Base-by-base conservation (phyloP, 2,113 vertebrate species). In the Macquaria ambigua region DNA sequence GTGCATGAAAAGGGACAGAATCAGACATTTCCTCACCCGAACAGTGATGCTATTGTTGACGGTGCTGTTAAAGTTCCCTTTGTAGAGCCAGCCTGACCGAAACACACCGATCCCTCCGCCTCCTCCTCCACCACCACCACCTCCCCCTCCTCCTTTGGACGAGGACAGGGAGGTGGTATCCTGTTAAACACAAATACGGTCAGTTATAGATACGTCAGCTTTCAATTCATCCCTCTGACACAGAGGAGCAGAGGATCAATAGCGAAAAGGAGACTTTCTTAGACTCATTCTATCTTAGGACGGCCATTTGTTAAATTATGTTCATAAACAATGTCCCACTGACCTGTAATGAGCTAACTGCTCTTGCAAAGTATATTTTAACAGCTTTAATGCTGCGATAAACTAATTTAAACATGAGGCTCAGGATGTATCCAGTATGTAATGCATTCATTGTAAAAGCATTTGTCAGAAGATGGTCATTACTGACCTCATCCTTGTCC, bases 51-150 rank as follows among this genome's bases (percentile, higher is more conserved):
- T 99, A 46, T 99, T 99, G 95, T 99, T 98, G 89, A 99, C 97
- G 2, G 97, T 99, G 95, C 98, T 99, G 93, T 99, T 99, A 75
- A 99, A 99, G 95, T 99, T 99, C 70, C 98, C 98, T 93, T 99
- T 99, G 95, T 99, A 98, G 41, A 99, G 97, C 98, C 98, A 99
- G 77, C 98, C 98, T 34, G 97, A 98, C 85, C 97, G 97, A 95
- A 98, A 99, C 91, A 99, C 97, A 64, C 98, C 97, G 0, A 96
- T 94, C 39, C 96, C 95, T 72, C 96, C 95, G 8, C 97, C 96
- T 69, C 96, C 97, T 11, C 97, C 96, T 1, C 96, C 46, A 1
- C 46, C 46, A 48, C 91, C 93, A 1, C 97, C 94, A 0, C 96
- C 97, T 15, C 96, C 97, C 2, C 97, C 97, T 34, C 95, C 96